Evolutionary conservation across 2,113 vertebrate species (phyloP).

Genomic region (Aptenodytes patagonicus): DNA sequence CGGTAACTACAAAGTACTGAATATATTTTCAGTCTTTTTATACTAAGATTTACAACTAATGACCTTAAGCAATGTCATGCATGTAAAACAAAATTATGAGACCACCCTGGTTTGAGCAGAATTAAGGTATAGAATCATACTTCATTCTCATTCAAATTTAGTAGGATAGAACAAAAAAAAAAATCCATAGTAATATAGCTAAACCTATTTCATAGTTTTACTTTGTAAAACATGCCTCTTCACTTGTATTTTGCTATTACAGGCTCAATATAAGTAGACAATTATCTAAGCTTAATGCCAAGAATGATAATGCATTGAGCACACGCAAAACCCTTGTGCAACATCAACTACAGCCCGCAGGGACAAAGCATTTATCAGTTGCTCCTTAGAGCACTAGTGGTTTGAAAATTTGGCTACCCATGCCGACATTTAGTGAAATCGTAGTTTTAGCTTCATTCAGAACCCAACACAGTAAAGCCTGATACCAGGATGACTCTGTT

Average conservation of each 20-base stretch:
- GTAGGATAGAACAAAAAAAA: constrained; percentile 64
- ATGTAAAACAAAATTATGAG: constrained; percentile 86
- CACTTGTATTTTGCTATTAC: constrained; percentile 74
- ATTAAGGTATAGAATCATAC: constrained; percentile 81
- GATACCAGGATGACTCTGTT: constrained; percentile 71
- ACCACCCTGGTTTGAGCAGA: constrained; percentile 83
- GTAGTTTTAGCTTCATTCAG: constrained; percentile 69
- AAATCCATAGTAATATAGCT: constrained; percentile 70
- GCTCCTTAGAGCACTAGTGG: constrained; percentile 72
- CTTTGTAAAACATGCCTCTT: constrained; percentile 74
- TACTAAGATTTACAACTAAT: constrained; percentile 83
- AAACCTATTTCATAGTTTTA: constrained; percentile 78
- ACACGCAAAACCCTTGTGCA: constrained; percentile 71
- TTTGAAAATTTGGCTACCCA: constrained; percentile 77
- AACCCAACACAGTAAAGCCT: constrained; percentile 64
- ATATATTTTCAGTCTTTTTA: constrained; percentile 87
- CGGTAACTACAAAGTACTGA: constrained; percentile 85
- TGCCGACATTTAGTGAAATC: constrained; percentile 76
- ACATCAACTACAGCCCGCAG: constrained; percentile 62
- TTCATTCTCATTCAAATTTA: constrained; percentile 84
- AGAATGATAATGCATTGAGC: constrained; percentile 72
- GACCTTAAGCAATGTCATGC: constrained; percentile 83
- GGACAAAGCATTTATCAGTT: constrained; percentile 75
- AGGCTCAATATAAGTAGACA: constrained; percentile 77
- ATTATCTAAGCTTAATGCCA: constrained; percentile 80